A percentile compares a stretch with the other conserved stretches of the same genome.
Evolutionary conservation across 2,888 invertebrate genomes (phyloP).

Genomic region (Phortica okadai): DNA sequence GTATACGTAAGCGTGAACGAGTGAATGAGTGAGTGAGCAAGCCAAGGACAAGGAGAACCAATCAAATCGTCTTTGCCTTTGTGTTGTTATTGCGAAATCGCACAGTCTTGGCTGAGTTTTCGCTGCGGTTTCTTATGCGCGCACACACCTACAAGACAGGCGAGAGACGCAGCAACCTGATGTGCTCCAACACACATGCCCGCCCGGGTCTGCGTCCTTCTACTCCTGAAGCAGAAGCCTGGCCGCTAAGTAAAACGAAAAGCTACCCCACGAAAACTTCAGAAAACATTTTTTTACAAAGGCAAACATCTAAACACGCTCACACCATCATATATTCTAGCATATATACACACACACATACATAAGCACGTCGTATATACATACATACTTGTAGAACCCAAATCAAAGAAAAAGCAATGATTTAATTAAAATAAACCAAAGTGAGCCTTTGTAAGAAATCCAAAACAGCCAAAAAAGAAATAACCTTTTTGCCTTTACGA

Average conservation of each 20-base stretch:
- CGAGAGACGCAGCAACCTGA: no score
- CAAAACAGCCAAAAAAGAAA: conserved; percentile 31
- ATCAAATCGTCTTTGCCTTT: background rate
- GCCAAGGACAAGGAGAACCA: conserved; percentile 1
- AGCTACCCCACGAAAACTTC: no score
- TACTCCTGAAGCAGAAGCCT: no score
- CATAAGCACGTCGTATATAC: background rate
- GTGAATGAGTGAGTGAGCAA: background rate
- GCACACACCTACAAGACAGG: background rate
- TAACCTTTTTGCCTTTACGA: conserved; percentile 29
- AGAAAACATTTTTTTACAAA: no score
- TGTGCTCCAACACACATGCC: no score
- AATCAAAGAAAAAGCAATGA: conserved; percentile 14
- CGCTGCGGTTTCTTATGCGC: conserved; percentile 14
- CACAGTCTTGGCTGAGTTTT: background rate
- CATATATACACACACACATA: background rate
- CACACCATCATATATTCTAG: no score
- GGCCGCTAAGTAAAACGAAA: no score
- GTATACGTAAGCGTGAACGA: no score
- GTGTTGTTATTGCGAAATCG: background rate
- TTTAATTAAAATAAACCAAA: conserved; percentile 44
- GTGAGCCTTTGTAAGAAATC: conserved; percentile 34
- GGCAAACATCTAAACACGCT: no score
- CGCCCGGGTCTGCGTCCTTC: no score
- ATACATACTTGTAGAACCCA: background rate